A percentile compares a stretch with the other conserved stretches of the same genome.
Evolutionary conservation across 2,113 vertebrate genomes (phyloP).

Genomic region (Nymphicus hollandicus): DNA sequence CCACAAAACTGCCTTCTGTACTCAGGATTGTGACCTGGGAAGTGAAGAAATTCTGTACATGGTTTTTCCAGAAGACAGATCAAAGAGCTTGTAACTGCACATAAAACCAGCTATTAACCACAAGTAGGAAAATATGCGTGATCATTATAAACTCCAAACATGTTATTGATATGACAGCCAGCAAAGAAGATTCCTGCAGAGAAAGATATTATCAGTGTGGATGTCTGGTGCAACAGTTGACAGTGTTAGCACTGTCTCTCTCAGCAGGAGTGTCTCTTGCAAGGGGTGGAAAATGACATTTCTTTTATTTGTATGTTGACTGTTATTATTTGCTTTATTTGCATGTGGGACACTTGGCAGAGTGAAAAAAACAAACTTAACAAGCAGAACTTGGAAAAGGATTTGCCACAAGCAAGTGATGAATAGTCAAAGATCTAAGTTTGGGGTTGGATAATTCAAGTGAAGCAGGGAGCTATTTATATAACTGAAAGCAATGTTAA

Average conservation of each 20-base stretch:
- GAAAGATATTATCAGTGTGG: neutral
- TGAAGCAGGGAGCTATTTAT: neutral
- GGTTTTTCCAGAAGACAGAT: neutral
- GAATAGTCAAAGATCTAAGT: neutral
- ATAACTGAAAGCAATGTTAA: neutral
- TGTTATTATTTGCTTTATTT: neutral
- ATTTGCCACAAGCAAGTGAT: conserved; percentile 5
- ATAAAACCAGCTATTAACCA: neutral
- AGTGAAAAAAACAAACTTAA: neutral
- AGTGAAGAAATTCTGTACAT: neutral
- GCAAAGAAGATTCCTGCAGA: neutral
- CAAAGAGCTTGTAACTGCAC: neutral
- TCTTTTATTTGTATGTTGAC: neutral
- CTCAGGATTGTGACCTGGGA: neutral
- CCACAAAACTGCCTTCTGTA: neutral
- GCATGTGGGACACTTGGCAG: neutral
- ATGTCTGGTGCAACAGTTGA: neutral
- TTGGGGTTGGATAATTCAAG: neutral
- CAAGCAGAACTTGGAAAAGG: neutral
- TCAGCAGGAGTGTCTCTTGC: neutral
- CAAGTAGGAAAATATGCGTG: neutral
- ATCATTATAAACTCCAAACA: neutral
- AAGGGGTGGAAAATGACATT: neutral
- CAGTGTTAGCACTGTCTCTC: neutral
- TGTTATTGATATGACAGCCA: neutral